A percentile compares a stretch with the other conserved stretches of the same genome.
Conservation (phyloP, 1,140 invertebrate species). For the Leptopilina boulardi region DNA sequence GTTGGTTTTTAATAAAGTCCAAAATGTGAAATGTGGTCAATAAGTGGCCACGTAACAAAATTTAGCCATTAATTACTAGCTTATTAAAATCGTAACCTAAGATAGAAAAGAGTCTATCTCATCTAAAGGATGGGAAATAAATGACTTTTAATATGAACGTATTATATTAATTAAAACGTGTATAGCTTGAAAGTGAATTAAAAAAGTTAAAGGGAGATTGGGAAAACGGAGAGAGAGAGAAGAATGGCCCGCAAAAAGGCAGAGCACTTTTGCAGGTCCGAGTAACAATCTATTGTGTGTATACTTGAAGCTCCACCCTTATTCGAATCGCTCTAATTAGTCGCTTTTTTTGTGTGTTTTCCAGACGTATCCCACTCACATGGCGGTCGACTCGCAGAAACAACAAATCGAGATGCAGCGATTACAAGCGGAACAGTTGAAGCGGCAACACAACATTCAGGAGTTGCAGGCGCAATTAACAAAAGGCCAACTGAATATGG, state of each 20-base stretch:
- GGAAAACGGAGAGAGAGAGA: background rate
- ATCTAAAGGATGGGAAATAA: no score
- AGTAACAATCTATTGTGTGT: conserved; percentile 26
- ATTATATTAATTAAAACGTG: no score
- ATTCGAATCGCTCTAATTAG: conserved; percentile 40
- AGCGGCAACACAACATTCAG: conserved; percentile 77
- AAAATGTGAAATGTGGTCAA: no score
- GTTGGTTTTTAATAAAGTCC: no score
- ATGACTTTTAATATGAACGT: background rate
- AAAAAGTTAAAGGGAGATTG: background rate
- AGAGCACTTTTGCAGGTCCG: background rate
- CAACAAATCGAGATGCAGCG: conserved; percentile 77
- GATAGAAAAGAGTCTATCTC: no score
- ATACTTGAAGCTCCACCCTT: conserved; percentile 26
- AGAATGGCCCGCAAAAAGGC: conserved; percentile 17
- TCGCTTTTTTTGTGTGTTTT: conserved; percentile 45
- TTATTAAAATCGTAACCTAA: no score
- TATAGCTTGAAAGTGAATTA: background rate
- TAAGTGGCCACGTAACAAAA: no score
- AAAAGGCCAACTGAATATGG: conserved; percentile 69
- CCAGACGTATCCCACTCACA: conserved; percentile 71
- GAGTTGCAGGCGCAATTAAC: conserved; percentile 78
- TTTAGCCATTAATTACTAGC: no score
- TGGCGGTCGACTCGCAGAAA: conserved; percentile 74
- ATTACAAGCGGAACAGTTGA: conserved; percentile 76